Conservation (phyloP, 2,113 vertebrate species). For the Tonatia bakeri region DNA sequence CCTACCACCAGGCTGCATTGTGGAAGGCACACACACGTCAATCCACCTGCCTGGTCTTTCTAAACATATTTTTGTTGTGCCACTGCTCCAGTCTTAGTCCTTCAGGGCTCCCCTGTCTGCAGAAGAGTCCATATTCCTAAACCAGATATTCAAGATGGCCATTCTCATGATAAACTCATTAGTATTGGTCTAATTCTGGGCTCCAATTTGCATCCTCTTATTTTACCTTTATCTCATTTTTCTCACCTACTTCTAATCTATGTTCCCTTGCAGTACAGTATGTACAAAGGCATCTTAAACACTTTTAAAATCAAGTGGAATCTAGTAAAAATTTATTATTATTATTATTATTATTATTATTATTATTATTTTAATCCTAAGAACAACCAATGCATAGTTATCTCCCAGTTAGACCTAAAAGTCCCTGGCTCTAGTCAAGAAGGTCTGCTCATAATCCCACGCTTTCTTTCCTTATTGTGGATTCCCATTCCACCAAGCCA, state of each 20-base stretch:
- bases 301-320: not conserved
- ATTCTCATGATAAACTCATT: not conserved
- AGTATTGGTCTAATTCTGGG: not conserved
- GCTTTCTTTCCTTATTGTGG: conserved; percentile 27
- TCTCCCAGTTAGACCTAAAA: not conserved
- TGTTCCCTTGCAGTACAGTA: not conserved
- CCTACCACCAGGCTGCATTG: not conserved
- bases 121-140: not conserved
- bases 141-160: not conserved
- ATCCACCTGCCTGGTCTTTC: not conserved
- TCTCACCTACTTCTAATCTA: conserved; percentile 13
- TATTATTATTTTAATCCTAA: conserved; percentile 2
- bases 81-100: not conserved
- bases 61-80: conserved; percentile 15
- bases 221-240: conserved; percentile 17
- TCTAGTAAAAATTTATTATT: not conserved
- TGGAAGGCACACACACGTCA: not conserved
- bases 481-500: not conserved
- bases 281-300: not conserved
- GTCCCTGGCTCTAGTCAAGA: not conserved
- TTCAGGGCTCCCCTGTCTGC: not conserved
- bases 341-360: too few species aligned
- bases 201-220: not conserved
- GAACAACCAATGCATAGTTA: not conserved
- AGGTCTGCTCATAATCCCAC: not conserved